These are phyloP conservation scores for Vollenhovia emeryi DNA, from an alignment of 1,140 invertebrate species.

Conservation along the genomic window DNA sequence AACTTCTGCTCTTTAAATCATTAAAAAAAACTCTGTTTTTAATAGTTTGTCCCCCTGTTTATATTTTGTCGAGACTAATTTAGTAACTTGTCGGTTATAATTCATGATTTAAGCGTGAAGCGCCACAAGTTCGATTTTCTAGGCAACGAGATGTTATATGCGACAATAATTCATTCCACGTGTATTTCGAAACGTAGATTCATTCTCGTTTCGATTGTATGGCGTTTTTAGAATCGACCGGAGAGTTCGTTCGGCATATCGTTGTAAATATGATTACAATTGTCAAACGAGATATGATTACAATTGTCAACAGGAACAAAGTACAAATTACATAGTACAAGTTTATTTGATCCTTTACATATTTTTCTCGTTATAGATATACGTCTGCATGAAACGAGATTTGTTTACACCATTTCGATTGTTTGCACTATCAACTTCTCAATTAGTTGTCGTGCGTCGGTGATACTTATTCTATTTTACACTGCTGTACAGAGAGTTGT, in stretches of 20 bases:
- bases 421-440: background rate
- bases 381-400: background rate
- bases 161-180: background rate
- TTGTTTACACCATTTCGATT: background rate
- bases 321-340: slow-evolving; percentile 5
- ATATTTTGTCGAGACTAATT: no score
- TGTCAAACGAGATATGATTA: background rate
- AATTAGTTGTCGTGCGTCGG: background rate
- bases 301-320: background rate
- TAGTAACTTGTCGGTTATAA: background rate
- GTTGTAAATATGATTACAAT: background rate
- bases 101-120: background rate
- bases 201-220: background rate
- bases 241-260: background rate
- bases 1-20: background rate
- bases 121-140: background rate
- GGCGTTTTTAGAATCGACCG: background rate
- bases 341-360: background rate
- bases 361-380: background rate
- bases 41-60: background rate
- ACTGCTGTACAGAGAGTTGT: background rate
- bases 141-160: background rate
- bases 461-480: background rate
- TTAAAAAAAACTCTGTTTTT: background rate
- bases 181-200: background rate